Evolutionary conservation across 2,888 invertebrate genomes (phyloP).

Genomic region (Ptilodon capucinus): DNA sequence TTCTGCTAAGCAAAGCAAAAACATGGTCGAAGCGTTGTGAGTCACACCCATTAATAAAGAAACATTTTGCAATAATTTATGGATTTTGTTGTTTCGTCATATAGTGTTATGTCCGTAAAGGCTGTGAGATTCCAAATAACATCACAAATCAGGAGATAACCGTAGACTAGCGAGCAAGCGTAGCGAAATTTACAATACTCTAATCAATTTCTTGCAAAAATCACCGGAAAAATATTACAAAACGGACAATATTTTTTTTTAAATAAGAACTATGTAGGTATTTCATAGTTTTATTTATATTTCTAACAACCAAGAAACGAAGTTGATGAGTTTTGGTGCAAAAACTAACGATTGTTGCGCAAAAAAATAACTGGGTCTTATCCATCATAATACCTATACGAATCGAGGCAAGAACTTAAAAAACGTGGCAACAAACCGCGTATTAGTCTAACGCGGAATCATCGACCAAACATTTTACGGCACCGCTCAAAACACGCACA

Average conservation of each 20-base stretch:
- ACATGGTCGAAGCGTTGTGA: constrained; percentile 2
- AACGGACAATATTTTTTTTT: not conserved
- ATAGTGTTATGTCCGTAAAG: constrained; percentile 34
- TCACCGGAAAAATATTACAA: not conserved
- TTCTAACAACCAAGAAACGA: not conserved
- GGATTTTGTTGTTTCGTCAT: constrained; percentile 11
- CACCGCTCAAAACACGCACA: not conserved
- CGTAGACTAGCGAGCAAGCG: constrained; percentile 3
- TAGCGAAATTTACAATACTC: not conserved
- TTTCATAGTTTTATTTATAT: not conserved
- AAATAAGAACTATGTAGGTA: not conserved
- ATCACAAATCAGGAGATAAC: not conserved
- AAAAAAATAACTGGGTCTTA: not conserved
- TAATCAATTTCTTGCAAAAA: not conserved
- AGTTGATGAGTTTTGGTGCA: not conserved
- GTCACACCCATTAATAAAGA: constrained; percentile 13
- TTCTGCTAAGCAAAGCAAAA: not conserved
- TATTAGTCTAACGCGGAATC: constrained; percentile 5
- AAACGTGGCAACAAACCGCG: constrained; percentile 2
- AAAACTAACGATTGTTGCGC: not conserved
- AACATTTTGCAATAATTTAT: constrained; percentile 12
- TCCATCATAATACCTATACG: constrained; percentile 5
- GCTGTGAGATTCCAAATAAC: constrained; percentile 16
- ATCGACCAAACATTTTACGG: constrained; percentile 7
- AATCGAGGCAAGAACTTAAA: not conserved